Evolutionary conservation across 2,113 vertebrate species (phyloP).

Genomic region (Stigmatopora nigra): DNA sequence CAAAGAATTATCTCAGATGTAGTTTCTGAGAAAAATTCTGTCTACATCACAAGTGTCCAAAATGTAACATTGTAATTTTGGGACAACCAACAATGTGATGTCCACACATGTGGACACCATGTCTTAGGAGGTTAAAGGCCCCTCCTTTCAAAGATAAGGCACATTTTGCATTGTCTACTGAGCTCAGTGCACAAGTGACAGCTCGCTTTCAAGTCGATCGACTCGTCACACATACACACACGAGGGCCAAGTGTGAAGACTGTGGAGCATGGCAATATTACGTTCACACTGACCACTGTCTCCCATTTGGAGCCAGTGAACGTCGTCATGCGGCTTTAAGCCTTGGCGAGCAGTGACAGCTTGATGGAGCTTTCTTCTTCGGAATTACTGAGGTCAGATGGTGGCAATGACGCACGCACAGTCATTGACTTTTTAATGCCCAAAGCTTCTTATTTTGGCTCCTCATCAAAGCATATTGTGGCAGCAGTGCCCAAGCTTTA

Average conservation of each 20-base stretch:
- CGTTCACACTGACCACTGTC: constrained; percentile 31
- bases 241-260: constrained; percentile 41
- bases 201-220: constrained; percentile 13
- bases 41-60: too few species aligned
- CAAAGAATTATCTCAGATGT: too few species aligned
- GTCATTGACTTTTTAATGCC: constrained; percentile 22
- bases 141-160: constrained; percentile 1
- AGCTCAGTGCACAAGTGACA: neutral
- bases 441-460: constrained; percentile 42
- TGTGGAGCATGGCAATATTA: constrained; percentile 14
- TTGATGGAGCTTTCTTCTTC: constrained; percentile 42
- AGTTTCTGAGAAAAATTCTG: too few species aligned
- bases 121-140: constrained; percentile 2
- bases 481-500: constrained; percentile 1
- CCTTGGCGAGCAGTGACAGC: constrained; percentile 42
- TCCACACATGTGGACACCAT: too few species aligned
- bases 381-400: constrained; percentile 38
- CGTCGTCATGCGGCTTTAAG: constrained; percentile 50
- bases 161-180: neutral
- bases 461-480: constrained; percentile 15
- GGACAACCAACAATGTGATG: too few species aligned
- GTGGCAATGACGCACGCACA: constrained; percentile 38
- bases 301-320: constrained; percentile 17
- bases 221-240: constrained; percentile 5
- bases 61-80: too few species aligned